Base-by-base conservation (phyloP, 2,113 vertebrate species). In the Emydocephalus ijimae region DNA sequence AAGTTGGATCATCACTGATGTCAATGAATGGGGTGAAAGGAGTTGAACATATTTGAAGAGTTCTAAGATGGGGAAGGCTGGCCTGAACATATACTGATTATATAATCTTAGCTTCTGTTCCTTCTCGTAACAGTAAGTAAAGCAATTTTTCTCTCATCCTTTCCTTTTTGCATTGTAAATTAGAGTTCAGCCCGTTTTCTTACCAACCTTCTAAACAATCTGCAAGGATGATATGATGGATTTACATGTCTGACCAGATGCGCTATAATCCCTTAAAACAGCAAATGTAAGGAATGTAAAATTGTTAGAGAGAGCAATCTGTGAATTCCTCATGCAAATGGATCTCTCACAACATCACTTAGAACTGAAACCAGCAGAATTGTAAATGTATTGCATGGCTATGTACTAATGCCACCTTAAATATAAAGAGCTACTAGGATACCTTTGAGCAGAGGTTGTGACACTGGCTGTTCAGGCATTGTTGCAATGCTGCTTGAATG, bases 191-290 rank as follows among this genome's bases (percentile, higher is more conserved):
- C 55, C 54, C n/a, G 24, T 52, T 54, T 29, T 21, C 3, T 85
- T 26, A 85, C 12, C 12, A 48, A 21, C 64, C 5, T 50, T 48
- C 43, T 59, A 52, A 34, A n/a, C 54, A 85, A 34, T 50, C 1
- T 15, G 57, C 21, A 48, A 34, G 54, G 3, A 4, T 12, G 39
- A 93, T 57, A 7, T 21, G 0, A 0, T 3, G 48, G 0, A 0
- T 69, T 61, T 50, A 39, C 15, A 93, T 91, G 52, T 48, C 4
- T 56, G n/a, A 45, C 34, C 5, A 52, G 26, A 5, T 12, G 9
- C 74, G 11, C 14, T n/a, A n/a, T n/a, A n/a, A n/a, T n/a, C n/a
- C n/a, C n/a, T 15, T 1, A 94, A 85, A 87, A 34, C 3, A 45
- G 45, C 45, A 45, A 45, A 6, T 45, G 45, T 45, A 45, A 45